Base-by-base conservation (phyloP, 2,797 vertebrate species). In the Simalia tracyae region DNA sequence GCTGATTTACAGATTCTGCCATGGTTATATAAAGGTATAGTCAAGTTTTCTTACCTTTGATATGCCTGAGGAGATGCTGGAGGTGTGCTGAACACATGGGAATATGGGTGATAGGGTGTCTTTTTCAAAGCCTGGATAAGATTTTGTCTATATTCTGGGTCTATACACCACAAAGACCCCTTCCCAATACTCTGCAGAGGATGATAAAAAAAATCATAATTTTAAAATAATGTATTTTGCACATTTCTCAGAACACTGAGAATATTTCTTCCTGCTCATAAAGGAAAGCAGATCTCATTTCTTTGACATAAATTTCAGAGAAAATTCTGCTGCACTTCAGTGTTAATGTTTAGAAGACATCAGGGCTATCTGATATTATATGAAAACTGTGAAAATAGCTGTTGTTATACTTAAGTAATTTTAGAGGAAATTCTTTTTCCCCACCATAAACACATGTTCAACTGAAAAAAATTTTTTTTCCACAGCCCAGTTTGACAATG, bases 111-210 rank as follows among this genome's bases (percentile, higher is more conserved):
- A 96, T 99, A 99, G 95, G 99, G 99, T 88, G 99, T 99, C 98
- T 99, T 99, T 98, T 99, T 99, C 98, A 99, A 98, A 89, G 99
- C 99, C 98, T 99, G 99, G 98, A 99, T 99, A 97, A 99, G 98
- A 97, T 99, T 99, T 98, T 99, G 99, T 97, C 98, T 97, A 94
- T 98, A 98, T 96, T 98, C 98, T 94, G 98, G 98, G 96, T 98
- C 98, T 97, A 98, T 98, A 97, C 98, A 98, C 98, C 98, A 98
- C 95, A 98, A 95, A 50, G 98, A 98, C 84, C 98, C 98, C 95
- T 98, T 98, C 95, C 98, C 98, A 96, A 98, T 98, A 97, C 98
- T 98, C 98, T 98, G 98, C 91, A 95, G 96, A 96, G 94, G 95
- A 96, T 96, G 93, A 96, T 90, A 95, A 88, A 87, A 90, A 95